A percentile compares a stretch with the other conserved stretches of the same genome.
phyloP scores from a whole-genome alignment of 2,888 invertebrate genomes.

The Diabrotica balteata region DNA sequence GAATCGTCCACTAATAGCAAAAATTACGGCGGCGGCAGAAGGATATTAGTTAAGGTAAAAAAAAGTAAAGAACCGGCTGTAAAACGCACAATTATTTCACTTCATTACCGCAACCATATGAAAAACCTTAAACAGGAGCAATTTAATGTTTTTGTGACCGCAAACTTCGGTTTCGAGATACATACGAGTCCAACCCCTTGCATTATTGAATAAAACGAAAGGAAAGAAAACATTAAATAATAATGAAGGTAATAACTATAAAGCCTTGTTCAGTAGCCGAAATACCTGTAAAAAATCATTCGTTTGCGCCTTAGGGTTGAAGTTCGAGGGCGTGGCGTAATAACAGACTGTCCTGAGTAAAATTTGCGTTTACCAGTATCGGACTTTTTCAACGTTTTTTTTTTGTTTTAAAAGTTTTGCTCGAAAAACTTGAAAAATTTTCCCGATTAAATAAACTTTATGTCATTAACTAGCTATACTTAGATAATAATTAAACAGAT shows the following conservation, averaged over 20 bases:
- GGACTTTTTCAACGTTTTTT: too few species aligned
- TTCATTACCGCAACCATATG: conserved; percentile 6
- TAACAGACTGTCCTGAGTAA: conserved; percentile 36
- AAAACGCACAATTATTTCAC: too few species aligned
- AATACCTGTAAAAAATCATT: conserved; percentile 31
- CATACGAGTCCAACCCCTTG: conserved; percentile 18
- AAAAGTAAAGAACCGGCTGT: too few species aligned
- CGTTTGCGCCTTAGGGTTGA: conserved; percentile 29
- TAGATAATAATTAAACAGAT: too few species aligned
- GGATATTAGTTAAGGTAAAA: too few species aligned
- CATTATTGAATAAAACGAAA: conserved; percentile 26
- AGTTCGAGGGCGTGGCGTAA: conserved; percentile 38
- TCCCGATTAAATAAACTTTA: too few species aligned
- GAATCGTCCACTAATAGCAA: too few species aligned
- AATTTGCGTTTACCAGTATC: too few species aligned
- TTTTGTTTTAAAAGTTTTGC: too few species aligned
- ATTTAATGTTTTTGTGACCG: conserved; percentile 17
- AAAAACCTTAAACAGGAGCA: conserved; percentile 10
- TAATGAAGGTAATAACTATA: conserved; percentile 27
- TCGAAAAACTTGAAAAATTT: too few species aligned
- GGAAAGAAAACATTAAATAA: conserved; percentile 29
- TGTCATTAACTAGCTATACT: too few species aligned
- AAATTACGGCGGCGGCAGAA: too few species aligned
- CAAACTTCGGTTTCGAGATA: conserved; percentile 11
- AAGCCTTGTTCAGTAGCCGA: conserved; percentile 31